Evolutionary conservation across 2,888 invertebrate species (phyloP).

Genomic region (Neria commutata): DNA sequence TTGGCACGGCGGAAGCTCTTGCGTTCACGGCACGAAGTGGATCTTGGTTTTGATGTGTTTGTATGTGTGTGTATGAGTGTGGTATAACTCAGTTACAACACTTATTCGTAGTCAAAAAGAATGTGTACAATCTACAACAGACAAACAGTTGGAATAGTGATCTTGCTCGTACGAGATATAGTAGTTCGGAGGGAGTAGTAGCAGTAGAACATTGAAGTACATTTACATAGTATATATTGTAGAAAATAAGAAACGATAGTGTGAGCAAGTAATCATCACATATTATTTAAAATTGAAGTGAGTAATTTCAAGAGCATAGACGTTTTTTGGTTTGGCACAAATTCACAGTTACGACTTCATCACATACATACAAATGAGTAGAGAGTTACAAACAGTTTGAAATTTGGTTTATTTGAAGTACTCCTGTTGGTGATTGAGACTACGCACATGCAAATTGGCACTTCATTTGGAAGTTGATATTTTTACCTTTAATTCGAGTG

Average conservation of each 20-base stretch:
- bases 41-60: too few species aligned
- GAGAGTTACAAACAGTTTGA: background rate
- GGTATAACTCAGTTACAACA: too few species aligned
- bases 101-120: too few species aligned
- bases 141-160: too few species aligned
- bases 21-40: too few species aligned
- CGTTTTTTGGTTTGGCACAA: background rate
- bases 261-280: background rate
- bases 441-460: conserved; percentile 19
- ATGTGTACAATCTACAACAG: too few species aligned
- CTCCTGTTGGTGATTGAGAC: conserved; percentile 5
- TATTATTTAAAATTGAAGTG: background rate
- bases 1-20: background rate
- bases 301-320: background rate
- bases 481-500: background rate
- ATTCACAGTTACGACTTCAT: background rate
- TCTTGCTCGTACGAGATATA: too few species aligned
- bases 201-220: background rate
- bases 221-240: background rate
- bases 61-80: too few species aligned
- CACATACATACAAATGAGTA: background rate
- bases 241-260: background rate
- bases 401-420: background rate
- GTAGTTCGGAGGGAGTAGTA: background rate
- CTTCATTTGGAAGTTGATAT: background rate